Percentiles rank a stretch among this genome's conserved stretches.
These are phyloP conservation scores for Leucoraja ocellata DNA, from an alignment of 2,797 vertebrate species.

Conservation along the genomic window DNA sequence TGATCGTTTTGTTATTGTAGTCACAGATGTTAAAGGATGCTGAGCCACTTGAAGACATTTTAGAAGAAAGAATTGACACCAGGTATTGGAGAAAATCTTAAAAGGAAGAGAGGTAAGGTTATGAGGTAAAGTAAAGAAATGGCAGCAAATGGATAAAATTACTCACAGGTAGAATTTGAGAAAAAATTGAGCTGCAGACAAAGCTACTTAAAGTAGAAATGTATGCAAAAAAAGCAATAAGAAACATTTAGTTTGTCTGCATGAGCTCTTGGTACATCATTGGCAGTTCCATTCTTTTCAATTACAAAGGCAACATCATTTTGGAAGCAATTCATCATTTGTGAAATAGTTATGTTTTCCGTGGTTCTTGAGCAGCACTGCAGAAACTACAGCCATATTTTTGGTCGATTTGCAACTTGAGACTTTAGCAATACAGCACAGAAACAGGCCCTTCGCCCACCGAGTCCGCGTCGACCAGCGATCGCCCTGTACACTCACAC, in stretches of 20 bases:
- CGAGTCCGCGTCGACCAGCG: too few species aligned
- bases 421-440: too few species aligned
- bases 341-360: background rate
- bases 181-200: background rate
- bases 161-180: background rate
- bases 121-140: too few species aligned
- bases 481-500: too few species aligned
- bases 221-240: too few species aligned
- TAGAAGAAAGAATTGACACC: too few species aligned
- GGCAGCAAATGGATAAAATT: too few species aligned
- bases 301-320: background rate
- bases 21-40: background rate
- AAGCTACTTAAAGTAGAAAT: background rate
- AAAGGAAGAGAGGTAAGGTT: too few species aligned
- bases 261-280: background rate
- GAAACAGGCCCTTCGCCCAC: too few species aligned
- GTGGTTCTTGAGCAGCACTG: background rate
- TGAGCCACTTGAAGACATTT: too few species aligned
- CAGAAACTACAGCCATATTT: background rate
- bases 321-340: background rate
- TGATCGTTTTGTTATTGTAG: background rate
- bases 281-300: background rate
- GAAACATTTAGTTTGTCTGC: background rate
- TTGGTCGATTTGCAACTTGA: too few species aligned
- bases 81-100: too few species aligned